Evolutionary conservation across 2,888 invertebrate species (phyloP).

Genomic region (Helleia helle): DNA sequence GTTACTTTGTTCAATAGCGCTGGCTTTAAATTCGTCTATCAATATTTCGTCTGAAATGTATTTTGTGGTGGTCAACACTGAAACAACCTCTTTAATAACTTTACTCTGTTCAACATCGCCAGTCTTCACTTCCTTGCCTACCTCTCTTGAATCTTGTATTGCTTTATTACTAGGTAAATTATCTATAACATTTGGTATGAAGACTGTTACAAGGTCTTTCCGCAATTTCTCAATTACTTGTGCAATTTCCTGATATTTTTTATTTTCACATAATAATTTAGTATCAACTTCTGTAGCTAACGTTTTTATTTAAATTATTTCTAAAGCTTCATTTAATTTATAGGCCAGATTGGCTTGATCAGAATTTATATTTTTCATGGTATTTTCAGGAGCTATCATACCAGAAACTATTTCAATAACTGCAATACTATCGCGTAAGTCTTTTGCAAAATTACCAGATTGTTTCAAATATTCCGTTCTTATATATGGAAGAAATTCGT

Average conservation of each 20-base stretch:
- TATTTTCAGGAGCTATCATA: conserved; percentile 16
- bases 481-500: conserved; percentile 42
- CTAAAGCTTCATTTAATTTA: conserved; percentile 38
- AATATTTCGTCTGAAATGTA: too few species aligned
- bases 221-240: conserved; percentile 38
- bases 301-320: conserved; percentile 36
- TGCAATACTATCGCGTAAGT: conserved; percentile 36
- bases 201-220: conserved; percentile 28
- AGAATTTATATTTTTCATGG: conserved; percentile 15
- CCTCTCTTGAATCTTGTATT: not conserved
- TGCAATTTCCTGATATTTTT: conserved; percentile 34
- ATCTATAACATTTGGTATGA: not conserved
- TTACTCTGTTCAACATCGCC: too few species aligned
- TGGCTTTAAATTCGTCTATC: too few species aligned
- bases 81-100: too few species aligned
- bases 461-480: conserved; percentile 39
- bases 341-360: conserved; percentile 32
- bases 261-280: conserved; percentile 26
- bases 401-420: conserved; percentile 19
- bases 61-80: too few species aligned
- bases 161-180: not conserved
- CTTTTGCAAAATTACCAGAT: conserved; percentile 37
- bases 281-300: conserved; percentile 35
- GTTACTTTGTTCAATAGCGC: too few species aligned
- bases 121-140: too few species aligned